Base-by-base conservation (phyloP, 2,888 invertebrate genomes). In the Stenodera caucasica region DNA sequence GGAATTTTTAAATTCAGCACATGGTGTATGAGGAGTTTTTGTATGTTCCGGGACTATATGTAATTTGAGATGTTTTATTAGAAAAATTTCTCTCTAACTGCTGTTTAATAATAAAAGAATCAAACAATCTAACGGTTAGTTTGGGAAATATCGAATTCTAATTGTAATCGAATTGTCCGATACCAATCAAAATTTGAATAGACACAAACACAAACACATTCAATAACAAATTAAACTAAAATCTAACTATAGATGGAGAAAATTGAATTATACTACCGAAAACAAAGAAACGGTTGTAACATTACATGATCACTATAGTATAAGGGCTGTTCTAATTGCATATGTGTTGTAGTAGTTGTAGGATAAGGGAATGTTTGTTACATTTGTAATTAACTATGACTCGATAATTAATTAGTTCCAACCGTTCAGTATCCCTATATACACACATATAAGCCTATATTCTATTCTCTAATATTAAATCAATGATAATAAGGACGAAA, bases 351-450 rank as follows among this genome's bases (percentile, higher is more conserved):
- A 60, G 32, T 60, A 61, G 67, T 60, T 63, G 57, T 61, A 57
- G 63, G 72, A 69, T 71, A 67, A 73, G 76, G 73, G 37, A 40
- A 40, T 40, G 72, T 75, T 75, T 72, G 76, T 77, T 76, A 77
- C 75, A 76, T 70, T 72, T 74, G 78, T 79, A 79, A 79, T 79
- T 79, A 79, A 79, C 78, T 78, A 72, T 76, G 77, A 77, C 78
- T 78, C 77, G 77, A 79, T 78, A 78, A 79, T 79, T 79, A 79
- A 79, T 79, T 79, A 79, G 79, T 79, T 79, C 77, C 77, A 78
- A 77, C 77, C 76, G 78, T 72, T 76, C 73, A 76, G 74, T 72
- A 75, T 69, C 75, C 72, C 74, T 69, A 69, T 68, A 58, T 62
- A 49, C 51, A 33, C n/a, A 33, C 12, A 7, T 33, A 33, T 33